Evolutionary conservation across 2,797 vertebrate genomes (phyloP).

Genomic region (Sarcoramphus papa): DNA sequence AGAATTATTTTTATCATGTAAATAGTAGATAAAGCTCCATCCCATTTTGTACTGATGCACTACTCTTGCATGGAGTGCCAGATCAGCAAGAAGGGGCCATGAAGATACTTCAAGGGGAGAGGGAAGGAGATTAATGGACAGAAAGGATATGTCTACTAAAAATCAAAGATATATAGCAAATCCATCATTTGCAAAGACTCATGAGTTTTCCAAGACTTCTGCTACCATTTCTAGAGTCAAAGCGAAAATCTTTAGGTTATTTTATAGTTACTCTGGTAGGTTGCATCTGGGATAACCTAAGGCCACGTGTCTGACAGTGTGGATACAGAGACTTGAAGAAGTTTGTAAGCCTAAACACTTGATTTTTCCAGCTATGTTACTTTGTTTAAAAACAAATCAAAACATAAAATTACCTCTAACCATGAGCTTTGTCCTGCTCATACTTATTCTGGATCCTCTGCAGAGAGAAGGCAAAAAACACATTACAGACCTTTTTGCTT

Average conservation of each 20-base stretch:
- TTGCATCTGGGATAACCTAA: not conserved
- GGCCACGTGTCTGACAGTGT: fast-evolving
- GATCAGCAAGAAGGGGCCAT: not conserved
- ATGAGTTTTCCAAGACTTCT: not conserved
- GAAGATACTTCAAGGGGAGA: not conserved
- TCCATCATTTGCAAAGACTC: fast-evolving
- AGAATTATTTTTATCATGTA: not conserved
- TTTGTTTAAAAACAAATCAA: not conserved
- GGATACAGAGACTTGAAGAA: not conserved
- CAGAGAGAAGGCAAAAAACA: not conserved
- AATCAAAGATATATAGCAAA: not conserved
- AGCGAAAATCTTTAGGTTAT: not conserved
- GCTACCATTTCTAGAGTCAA: not conserved
- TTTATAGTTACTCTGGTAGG: not conserved
- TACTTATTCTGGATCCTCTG: not conserved
- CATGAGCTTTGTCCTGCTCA: not conserved
- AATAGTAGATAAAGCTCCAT: not conserved
- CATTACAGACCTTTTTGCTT: not conserved
- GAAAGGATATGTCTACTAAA: not conserved
- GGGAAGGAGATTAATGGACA: not conserved
- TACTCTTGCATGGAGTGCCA: not conserved
- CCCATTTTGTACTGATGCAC: not conserved
- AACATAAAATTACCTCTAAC: not conserved
- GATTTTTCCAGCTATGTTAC: not conserved
- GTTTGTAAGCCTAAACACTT: not conserved